Evolutionary conservation across 2,888 invertebrate genomes (phyloP), one percentile per base, ranked within the genome.

Genomic region (Cryptosula pallasiana): DNA sequence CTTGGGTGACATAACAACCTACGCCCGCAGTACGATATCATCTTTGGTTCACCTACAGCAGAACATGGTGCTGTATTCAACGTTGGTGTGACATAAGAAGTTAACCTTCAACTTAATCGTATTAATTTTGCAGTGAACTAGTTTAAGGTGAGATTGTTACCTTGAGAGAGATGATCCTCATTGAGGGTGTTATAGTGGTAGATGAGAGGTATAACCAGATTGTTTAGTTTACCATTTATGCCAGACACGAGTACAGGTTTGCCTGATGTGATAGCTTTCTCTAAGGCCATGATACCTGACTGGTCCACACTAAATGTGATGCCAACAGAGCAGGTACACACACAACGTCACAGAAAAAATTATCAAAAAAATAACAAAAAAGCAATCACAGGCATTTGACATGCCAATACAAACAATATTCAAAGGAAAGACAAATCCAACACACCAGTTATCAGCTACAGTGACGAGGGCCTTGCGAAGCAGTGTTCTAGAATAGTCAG

Each of bases 1-100:
- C 80, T 78, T 45, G 79, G 79, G 72, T 83, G 80, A 75, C 82
- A 83, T 35, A 83, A 77, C 69, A 81, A 80, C n/a, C 81, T 77
- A 1, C 83, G 77, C 0, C 80, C 81, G 76, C 80, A 80, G 75
- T 81, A 82, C 69, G 78, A 76, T 72, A 83, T 81, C 80, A 83
- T 80, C n/a, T 81, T 76, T 20, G 82, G 78, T 13, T 9, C 63
- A 32, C 63, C 63, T 63, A n/a, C 3, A n/a, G n/a, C n/a, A n/a
- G n/a, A n/a, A n/a, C n/a, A n/a, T n/a, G n/a, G n/a, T n/a, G n/a
- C n/a, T n/a, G n/a, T n/a, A n/a, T n/a, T n/a, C n/a, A n/a, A n/a
- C n/a, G n/a, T n/a, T n/a, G n/a, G n/a, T n/a, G n/a, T n/a, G n/a
- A n/a, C n/a, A n/a, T n/a, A n/a, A n/a, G n/a, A n/a, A n/a, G n/a